Evolutionary conservation across 92 coral and sea anemone genomes (phyloP).

Genomic region (Bergia puertoricense): DNA sequence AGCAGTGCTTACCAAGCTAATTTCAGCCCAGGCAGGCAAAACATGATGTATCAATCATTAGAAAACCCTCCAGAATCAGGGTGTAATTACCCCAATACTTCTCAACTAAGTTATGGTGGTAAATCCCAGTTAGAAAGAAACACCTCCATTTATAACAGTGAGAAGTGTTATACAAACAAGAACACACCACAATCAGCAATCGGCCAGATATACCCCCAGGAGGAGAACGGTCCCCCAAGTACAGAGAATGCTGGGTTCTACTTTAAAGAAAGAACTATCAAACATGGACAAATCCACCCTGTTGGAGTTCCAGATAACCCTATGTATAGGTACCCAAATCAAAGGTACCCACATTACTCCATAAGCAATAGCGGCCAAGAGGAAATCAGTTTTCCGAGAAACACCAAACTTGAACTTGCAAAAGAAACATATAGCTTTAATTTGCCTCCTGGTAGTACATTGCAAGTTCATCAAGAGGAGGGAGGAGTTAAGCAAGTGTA

Average conservation of each 20-base stretch:
- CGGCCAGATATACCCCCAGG: neutral
- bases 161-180: neutral
- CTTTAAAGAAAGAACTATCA: neutral
- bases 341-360: neutral
- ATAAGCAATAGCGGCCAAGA: neutral
- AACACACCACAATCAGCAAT: neutral
- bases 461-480: neutral
- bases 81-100: neutral
- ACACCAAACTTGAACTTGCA: neutral
- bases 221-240: neutral
- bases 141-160: neutral
- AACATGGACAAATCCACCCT: neutral
- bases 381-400: neutral
- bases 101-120: neutral
- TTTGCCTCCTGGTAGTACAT: neutral
- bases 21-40: neutral
- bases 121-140: constrained; percentile 15
- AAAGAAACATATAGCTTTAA: neutral
- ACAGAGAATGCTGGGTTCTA: neutral
- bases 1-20: neutral
- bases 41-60: neutral
- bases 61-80: neutral
- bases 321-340: neutral
- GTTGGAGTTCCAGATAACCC: neutral
- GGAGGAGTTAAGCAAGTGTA: constrained; percentile 14